Base-by-base conservation (phyloP, 1,140 invertebrate genomes). In the Theocolax elegans region DNA sequence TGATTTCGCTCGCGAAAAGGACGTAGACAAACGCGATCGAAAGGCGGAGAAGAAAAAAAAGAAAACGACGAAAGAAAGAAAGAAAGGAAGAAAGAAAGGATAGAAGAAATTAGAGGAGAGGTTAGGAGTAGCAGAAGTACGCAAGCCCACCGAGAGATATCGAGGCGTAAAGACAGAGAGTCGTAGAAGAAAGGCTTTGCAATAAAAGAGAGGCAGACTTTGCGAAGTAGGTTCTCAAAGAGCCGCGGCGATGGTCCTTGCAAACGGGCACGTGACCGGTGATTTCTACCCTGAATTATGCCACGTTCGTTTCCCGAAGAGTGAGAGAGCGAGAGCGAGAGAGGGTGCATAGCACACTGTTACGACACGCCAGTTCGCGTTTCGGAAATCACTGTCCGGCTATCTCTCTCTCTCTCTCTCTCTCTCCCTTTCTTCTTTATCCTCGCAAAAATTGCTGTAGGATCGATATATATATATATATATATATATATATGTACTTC, bases 201-300 rank as follows among this genome's bases (percentile, higher is more conserved):
- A n/a, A n/a, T n/a, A n/a, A n/a, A n/a, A n/a, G n/a, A n/a, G n/a
- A n/a, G 15, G 21, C 17, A 51, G 23, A 51, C 19, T 23, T 9
- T 7, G 23, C 8, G 13, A 48, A 51, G 15, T 13, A 51, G 48
- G 12, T 51, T 51, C 17, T 51, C 12, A 25, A 51, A 23, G 2
- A 25, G 15, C 51, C 31, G 25, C 15, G 27, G 51, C 31, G 31
- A 21, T 12, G 49, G 19, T 19, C 29, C 35, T 38, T 12, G 35
- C 35, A 6, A 21, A 17, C 23, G 35, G 23, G 65, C 72, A 77
- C 76, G 77, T 77, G 74, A 79, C 76, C 73, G 75, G 73, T 72
- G 73, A 79, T 79, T 76, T 72, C 60, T 65, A 17, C 29, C 66
- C 72, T 74, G 75, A 79, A 75, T 76, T 79, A 79, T 79, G 76